Conservation (phyloP, 92 coral and sea anemone species). For the Epizoanthus ramosus region DNA sequence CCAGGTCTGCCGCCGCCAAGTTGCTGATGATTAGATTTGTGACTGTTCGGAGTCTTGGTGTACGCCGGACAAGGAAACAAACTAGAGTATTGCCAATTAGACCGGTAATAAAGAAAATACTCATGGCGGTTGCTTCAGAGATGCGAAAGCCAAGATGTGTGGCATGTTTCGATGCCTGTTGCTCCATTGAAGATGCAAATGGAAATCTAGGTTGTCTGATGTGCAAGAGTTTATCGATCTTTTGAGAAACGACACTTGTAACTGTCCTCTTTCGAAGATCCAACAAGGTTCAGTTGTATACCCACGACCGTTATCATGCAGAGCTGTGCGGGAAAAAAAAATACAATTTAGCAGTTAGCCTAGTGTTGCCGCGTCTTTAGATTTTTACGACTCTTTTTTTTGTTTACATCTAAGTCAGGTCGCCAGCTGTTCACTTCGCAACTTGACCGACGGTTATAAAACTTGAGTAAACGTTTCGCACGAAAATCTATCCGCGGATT, state of each 20-base stretch:
- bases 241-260: neutral
- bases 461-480: too few species aligned
- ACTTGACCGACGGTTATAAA: too few species aligned
- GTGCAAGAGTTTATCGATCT: neutral
- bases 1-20: conserved; percentile 82
- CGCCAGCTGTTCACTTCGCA: too few species aligned
- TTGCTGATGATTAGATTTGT: conserved; percentile 81
- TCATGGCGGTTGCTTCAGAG: conserved; percentile 44
- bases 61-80: conserved; percentile 77
- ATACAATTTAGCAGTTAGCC: too few species aligned
- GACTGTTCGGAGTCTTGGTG: conserved; percentile 73
- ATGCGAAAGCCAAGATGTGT: conserved; percentile 14
- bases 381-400: too few species aligned
- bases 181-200: neutral
- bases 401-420: too few species aligned
- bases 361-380: too few species aligned
- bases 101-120: conserved; percentile 72
- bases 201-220: too few species aligned
- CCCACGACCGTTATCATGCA: too few species aligned
- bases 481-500: too few species aligned
- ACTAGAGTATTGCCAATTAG: conserved; percentile 79
- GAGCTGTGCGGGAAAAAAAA: too few species aligned
- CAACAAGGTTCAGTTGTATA: too few species aligned
- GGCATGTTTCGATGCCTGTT: conserved; percentile 17
- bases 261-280: neutral